Evolutionary conservation across 2,113 vertebrate species (phyloP), one percentile per base, ranked within the genome.

Genomic region (Miniopterus natalensis): DNA sequence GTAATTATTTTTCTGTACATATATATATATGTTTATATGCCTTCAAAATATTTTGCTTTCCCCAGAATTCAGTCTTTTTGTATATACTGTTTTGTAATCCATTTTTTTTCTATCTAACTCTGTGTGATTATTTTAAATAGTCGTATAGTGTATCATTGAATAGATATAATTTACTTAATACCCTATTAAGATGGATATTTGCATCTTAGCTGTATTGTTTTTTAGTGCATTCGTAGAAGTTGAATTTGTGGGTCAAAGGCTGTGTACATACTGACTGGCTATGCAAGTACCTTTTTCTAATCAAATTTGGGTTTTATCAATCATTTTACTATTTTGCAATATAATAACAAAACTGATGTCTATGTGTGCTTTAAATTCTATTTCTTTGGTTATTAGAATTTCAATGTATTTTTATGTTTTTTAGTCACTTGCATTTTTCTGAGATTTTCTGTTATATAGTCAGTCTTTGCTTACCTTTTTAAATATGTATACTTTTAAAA

Each of bases 301-400:
- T 84, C 20, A 88, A 27, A 93, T 92, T 47, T 93, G 25, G 11
- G 2, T 88, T 17, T 92, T 85, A 47, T 57, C 40, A 59, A 5
- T 92, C 29, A 61, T 94, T 94, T 68, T 81, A 84, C 18, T 92
- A 53, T 88, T 85, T 94, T 77, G 31, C 11, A 85, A 8, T 78
- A 68, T 84, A 23, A 86, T 88, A 57, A 6, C 65, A 88, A 81
- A 93, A 70, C 11, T 47, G 40, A 29, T 88, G 59, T 86, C 36
- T 80, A 6, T 78, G 18, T 78, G 18, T 78, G 5, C 63, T 57
- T 88, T 90, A 75, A 89, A 92, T 68, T 84, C 20, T 80, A 0
- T 94, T 90, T 87, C 13, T 84, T 90, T 90, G 27, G 55, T 77
- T 93, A n/a, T 86, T 95, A 93, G 23, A 70, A 23, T 68, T 86